These are phyloP conservation scores for Torymus tubicola DNA, from an alignment of 2,888 invertebrate species.

Conservation along the genomic window DNA sequence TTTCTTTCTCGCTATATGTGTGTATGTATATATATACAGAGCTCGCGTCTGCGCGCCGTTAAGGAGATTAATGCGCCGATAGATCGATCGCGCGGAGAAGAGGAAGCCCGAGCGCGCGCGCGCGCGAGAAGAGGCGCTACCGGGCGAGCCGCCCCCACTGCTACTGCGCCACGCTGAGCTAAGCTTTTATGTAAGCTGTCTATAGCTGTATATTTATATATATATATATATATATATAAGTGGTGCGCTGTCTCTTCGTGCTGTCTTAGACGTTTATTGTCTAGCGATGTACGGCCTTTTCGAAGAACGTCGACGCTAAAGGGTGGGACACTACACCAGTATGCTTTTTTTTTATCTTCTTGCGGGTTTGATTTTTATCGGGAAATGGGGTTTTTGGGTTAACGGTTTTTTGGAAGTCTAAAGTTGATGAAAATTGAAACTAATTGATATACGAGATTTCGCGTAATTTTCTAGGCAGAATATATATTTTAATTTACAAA, in stretches of 20 bases:
- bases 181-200: conserved; percentile 36
- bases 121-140: conserved; percentile 38
- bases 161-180: conserved; percentile 2
- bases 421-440: too few species aligned
- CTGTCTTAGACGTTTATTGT: too few species aligned
- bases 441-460: too few species aligned
- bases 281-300: conserved; percentile 17
- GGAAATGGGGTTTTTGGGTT: too few species aligned
- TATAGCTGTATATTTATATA: not conserved
- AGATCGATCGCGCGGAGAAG: conserved; percentile 57
- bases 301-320: conserved; percentile 14
- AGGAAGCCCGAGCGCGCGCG: conserved; percentile 29
- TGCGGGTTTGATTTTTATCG: not conserved
- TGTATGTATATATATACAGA: not conserved
- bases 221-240: not conserved
- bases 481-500: too few species aligned
- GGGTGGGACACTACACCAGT: not conserved
- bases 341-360: not conserved
- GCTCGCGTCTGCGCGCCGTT: not conserved
- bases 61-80: conserved; percentile 60
- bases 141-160: conserved; percentile 10
- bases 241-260: not conserved
- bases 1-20: not conserved
- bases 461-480: too few species aligned
- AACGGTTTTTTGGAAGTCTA: too few species aligned